Conservation (phyloP, 2,888 invertebrate genomes). For the Smittia aterrima region DNA sequence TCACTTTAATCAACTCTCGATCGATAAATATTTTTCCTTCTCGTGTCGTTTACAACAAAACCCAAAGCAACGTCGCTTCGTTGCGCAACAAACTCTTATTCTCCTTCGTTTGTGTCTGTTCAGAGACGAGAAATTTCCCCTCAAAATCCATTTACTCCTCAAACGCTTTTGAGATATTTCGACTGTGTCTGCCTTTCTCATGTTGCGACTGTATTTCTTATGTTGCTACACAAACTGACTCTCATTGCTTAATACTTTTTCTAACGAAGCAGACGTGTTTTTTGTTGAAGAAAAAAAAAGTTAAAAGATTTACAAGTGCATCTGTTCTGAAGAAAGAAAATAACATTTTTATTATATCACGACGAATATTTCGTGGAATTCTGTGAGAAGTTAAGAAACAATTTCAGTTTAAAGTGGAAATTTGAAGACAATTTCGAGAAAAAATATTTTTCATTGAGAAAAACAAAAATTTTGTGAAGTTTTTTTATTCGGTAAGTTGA, state of each 20-base stretch:
- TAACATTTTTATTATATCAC: background rate
- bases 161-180: background rate
- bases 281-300: conserved; percentile 9
- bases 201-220: conserved; percentile 28
- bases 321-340: background rate
- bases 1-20: background rate
- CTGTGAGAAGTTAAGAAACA: conserved; percentile 27
- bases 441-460: no score
- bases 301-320: conserved; percentile 19
- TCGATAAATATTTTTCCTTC: background rate
- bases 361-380: background rate
- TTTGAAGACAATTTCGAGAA: no score
- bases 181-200: conserved; percentile 16
- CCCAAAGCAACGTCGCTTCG: background rate
- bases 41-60: background rate
- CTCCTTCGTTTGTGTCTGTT: background rate
- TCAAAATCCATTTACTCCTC: conserved; percentile 4
- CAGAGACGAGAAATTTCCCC: conserved; percentile 29
- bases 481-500: no score
- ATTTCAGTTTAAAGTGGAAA: background rate
- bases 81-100: background rate
- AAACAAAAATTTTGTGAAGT: no score
- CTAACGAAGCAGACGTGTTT: conserved; percentile 41
- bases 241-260: conserved; percentile 41
- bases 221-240: conserved; percentile 35